These are phyloP conservation scores for Athene noctua DNA, from an alignment of 2,113 vertebrate genomes.

Conservation along the genomic window DNA sequence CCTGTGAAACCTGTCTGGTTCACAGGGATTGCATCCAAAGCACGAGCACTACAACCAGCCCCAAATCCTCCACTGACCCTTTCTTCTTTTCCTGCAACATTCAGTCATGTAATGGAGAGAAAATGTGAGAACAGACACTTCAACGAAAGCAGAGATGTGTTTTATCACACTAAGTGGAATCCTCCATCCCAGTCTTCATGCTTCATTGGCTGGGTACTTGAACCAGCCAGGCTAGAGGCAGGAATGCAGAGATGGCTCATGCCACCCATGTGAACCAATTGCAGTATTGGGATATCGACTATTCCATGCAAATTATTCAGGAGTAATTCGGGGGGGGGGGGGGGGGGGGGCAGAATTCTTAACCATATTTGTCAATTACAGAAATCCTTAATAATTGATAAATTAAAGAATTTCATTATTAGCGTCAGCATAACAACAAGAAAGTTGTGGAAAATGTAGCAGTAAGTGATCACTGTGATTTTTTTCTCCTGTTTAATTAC, in stretches of 20 bases:
- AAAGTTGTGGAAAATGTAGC: background rate
- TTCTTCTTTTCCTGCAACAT: background rate
- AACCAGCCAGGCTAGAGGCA: background rate
- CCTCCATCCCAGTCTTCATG: background rate
- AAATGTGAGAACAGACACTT: background rate
- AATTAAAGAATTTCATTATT: background rate
- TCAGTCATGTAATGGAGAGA: background rate
- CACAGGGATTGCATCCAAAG: background rate
- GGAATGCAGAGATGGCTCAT: background rate
- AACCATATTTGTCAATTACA: background rate
- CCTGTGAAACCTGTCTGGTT: background rate
- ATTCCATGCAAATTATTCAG: background rate
- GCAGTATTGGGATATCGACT: background rate
- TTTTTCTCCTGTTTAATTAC: conserved; percentile 35
- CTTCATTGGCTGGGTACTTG: background rate
- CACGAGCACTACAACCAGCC: rapidly evolving
- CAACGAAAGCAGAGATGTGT: background rate
- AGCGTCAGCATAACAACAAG: background rate
- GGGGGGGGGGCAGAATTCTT: background rate
- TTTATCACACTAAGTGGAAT: background rate
- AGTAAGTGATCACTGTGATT: background rate
- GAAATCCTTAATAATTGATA: background rate
- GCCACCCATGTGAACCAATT: background rate
- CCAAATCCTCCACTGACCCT: background rate
- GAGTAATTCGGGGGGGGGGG: background rate